Percentiles rank a stretch among this genome's conserved stretches.
Conservation (phyloP, 2,797 vertebrate species). For the Leptoclinus maculatus region DNA sequence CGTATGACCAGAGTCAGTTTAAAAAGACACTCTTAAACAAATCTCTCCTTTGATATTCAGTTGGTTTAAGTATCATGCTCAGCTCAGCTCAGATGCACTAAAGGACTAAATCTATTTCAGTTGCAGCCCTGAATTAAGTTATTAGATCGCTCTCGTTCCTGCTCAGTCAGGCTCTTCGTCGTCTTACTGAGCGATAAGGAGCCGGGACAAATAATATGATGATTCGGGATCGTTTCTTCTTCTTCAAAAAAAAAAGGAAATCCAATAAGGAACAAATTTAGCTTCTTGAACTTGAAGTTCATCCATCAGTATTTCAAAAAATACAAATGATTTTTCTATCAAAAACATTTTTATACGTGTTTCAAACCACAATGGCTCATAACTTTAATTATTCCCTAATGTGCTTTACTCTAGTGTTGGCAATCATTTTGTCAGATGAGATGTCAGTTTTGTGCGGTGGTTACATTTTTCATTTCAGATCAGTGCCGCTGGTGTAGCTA, state of each 20-base stretch:
- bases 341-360: not conserved
- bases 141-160: constrained; percentile 22
- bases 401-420: constrained; percentile 32
- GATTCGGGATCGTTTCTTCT: constrained; percentile 17
- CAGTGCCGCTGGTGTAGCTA: not conserved
- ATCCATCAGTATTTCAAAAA: constrained; percentile 27
- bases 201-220: constrained; percentile 3
- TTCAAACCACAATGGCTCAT: constrained; percentile 19
- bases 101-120: constrained; percentile 25
- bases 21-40: constrained; percentile 5
- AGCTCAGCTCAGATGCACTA: not conserved
- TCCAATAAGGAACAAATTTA: not conserved
- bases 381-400: constrained; percentile 40
- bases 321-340: constrained; percentile 12
- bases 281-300: not conserved
- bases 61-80: constrained; percentile 12
- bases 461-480: constrained; percentile 33
- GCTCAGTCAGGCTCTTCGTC: constrained; percentile 22
- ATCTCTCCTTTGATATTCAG: constrained; percentile 36
- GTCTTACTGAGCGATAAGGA: not conserved
- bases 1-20: constrained; percentile 33
- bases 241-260: not conserved
- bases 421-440: constrained; percentile 49
- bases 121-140: constrained; percentile 22
- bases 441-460: constrained; percentile 5